A percentile compares a stretch with the other conserved stretches of the same genome.
Conservation (phyloP, 2,888 invertebrate genomes). For the Rhamphomyia laevipes region DNA sequence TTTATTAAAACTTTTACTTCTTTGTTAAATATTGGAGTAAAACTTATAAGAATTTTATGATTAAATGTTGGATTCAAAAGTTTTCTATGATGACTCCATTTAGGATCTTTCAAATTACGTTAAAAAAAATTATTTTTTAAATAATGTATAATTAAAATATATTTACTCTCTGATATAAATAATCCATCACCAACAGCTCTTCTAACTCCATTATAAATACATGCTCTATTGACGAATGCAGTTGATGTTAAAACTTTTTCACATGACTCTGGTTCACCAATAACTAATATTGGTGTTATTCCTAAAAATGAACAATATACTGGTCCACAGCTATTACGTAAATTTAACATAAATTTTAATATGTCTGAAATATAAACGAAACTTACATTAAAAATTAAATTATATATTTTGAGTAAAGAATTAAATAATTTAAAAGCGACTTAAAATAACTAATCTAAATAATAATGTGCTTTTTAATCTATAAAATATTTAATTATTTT, state of each 20-base stretch:
- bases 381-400: too few relatives aligned
- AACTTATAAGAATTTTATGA: constrained; percentile 6
- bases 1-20: neutral
- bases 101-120: constrained; percentile 1
- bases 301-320: constrained; percentile 7
- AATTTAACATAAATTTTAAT: too few relatives aligned
- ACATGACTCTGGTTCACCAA: constrained; percentile 14
- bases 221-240: constrained; percentile 14
- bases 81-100: constrained; percentile 9
- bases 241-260: constrained; percentile 16
- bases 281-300: constrained; percentile 13
- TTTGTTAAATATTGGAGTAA: constrained; percentile 9
- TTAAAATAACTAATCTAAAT: too few relatives aligned
- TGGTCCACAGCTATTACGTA: neutral
- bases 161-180: constrained; percentile 9
- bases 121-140: neutral
- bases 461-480: too few relatives aligned
- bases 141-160: neutral
- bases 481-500: too few relatives aligned
- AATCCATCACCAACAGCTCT: constrained; percentile 8
- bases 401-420: too few relatives aligned
- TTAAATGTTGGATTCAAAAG: constrained; percentile 11
- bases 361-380: too few relatives aligned
- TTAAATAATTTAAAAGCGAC: too few relatives aligned
- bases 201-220: constrained; percentile 8